phyloP scores from a whole-genome alignment of 2,797 vertebrate species.

The Xiphophorus birchmanni region DNA sequence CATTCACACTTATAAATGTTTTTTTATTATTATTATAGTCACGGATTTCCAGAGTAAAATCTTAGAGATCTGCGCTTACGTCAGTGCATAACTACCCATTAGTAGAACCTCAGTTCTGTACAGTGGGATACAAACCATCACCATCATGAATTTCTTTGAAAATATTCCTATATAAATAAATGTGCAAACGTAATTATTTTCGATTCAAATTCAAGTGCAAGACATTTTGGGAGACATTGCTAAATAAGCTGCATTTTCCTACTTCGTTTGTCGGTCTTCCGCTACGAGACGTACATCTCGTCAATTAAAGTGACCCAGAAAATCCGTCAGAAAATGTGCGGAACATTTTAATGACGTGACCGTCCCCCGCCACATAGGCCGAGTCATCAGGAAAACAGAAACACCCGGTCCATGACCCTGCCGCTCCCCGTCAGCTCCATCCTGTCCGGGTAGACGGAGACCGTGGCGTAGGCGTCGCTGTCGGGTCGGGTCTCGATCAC shows the following conservation, averaged over 20 bases:
- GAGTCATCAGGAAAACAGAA: slow-evolving; percentile 74
- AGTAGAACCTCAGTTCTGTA: background rate
- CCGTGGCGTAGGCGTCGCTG: slow-evolving; percentile 86
- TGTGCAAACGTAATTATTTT: background rate
- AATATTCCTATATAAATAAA: background rate
- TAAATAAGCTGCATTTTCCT: background rate
- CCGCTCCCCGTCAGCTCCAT: slow-evolving; percentile 89
- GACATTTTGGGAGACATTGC: slow-evolving; percentile 3
- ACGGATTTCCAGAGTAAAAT: slow-evolving; percentile 5
- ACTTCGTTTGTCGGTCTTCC: background rate
- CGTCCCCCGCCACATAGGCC: background rate
- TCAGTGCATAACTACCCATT: background rate
- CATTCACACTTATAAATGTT: background rate
- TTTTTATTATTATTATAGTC: background rate
- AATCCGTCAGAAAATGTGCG: background rate
- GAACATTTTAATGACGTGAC: background rate
- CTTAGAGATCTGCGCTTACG: background rate
- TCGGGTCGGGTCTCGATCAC: slow-evolving; percentile 89
- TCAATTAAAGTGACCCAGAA: slow-evolving; percentile 11
- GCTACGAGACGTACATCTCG: background rate
- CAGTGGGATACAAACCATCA: background rate
- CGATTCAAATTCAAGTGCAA: background rate
- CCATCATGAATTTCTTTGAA: background rate
- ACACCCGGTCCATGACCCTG: slow-evolving; percentile 80
- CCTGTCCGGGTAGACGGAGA: slow-evolving; percentile 87